A percentile compares a stretch with the other conserved stretches of the same genome.
Conservation (phyloP, 2,888 invertebrate species). For the Schizaphis graminum region DNA sequence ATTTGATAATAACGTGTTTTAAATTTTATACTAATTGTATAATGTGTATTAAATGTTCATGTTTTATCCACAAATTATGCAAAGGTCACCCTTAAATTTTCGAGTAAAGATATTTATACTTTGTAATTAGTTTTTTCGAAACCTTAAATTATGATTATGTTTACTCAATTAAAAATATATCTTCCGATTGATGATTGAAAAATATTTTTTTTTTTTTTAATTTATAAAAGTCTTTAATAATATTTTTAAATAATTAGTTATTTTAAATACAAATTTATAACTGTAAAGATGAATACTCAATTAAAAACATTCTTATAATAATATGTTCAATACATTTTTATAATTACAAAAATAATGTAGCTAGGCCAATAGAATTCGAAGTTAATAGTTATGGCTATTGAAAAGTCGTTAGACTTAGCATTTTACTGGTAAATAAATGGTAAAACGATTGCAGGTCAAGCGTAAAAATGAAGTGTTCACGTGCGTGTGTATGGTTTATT, state of each 20-base stretch:
- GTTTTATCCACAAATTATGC: not conserved
- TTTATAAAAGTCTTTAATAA: not conserved
- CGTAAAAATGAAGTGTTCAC: not conserved
- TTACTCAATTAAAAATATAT: not conserved
- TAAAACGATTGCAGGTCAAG: not conserved
- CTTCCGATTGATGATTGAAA: not conserved
- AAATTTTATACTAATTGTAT: not conserved
- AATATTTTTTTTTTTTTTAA: not conserved
- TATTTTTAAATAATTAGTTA: not conserved
- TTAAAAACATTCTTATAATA: not conserved
- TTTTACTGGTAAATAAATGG: not conserved
- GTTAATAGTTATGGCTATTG: not conserved
- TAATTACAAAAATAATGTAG: not conserved
- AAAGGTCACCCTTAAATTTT: not conserved
- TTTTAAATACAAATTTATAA: not conserved
- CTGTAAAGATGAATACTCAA: not conserved
- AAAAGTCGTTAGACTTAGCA: not conserved
- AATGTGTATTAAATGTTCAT: not conserved
- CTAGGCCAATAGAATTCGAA: not conserved
- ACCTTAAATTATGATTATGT: not conserved
- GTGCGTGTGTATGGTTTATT: not conserved
- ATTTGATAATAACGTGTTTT: not conserved
- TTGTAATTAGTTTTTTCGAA: not conserved
- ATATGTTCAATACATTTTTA: not conserved
- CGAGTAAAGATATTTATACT: not conserved